Conservation (phyloP, 37 sponge, comb jelly and placozoan genomes). For the Amphimedon queenslandica region DNA sequence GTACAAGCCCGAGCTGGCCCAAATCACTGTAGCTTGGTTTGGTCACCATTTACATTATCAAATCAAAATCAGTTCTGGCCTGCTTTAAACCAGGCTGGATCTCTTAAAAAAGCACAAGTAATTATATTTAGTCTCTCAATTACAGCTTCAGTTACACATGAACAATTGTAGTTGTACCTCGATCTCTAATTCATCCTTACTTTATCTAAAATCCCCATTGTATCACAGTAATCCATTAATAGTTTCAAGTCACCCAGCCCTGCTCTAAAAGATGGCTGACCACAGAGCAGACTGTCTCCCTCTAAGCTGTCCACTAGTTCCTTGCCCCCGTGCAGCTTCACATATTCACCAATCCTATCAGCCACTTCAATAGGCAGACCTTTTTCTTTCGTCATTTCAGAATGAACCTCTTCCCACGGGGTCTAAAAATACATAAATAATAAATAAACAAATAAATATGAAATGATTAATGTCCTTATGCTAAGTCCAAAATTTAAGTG, state of each 20-base stretch:
- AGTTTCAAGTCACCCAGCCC: constrained; percentile 85
- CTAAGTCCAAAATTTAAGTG: no score
- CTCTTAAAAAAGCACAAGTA: no score
- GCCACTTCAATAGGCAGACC: constrained; percentile 70
- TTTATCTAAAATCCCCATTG: constrained; percentile 71
- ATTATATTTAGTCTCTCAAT: no score
- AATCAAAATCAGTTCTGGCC: no score
- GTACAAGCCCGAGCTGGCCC: no score
- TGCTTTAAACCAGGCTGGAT: no score
- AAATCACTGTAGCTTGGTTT: no score
- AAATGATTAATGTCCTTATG: no score
- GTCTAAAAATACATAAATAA: constrained; percentile 25
- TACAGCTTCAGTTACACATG: no score
- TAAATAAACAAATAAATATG: no score
- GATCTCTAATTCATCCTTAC: constrained; percentile 17
- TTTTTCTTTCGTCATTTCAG: constrained; percentile 94
- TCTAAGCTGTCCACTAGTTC: constrained; percentile 21
- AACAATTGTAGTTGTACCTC: no score
- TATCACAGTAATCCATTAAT: constrained; percentile 81
- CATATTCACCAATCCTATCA: constrained; percentile 86
- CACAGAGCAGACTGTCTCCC: constrained; percentile 42
- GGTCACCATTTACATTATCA: no score
- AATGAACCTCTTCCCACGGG: constrained; percentile 79
- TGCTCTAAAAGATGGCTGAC: constrained; percentile 16
- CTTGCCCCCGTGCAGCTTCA: constrained; percentile 68